Base-by-base conservation (phyloP, 2,113 vertebrate genomes). In the Scomber japonicus region DNA sequence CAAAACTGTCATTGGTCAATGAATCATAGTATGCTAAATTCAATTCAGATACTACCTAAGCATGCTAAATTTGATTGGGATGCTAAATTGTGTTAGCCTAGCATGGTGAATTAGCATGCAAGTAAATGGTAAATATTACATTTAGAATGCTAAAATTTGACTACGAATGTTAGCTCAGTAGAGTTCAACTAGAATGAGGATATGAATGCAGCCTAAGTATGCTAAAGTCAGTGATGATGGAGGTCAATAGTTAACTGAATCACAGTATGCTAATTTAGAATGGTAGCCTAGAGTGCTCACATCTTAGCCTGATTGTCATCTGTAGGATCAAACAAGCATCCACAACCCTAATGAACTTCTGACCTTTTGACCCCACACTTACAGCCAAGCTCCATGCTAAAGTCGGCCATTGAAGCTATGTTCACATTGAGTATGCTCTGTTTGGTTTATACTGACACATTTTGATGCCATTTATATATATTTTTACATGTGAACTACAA, bases 311-410 rank as follows among this genome's bases (percentile, higher is more conserved):
- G 24, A 27, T 27, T 27, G 59, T 67, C 35, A 57, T 13, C 30
- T 14, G 6, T 31, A 40, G 3, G 15, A 19, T 54, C 54, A 50
- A 5, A 19, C 50, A 66, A 57, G 24, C 21, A 24, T 45, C 45
- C 27, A 19, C 10, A 46, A 11, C 6, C 31, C 40, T 17, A 7
- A 56, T 56, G 16, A 67, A 49, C 46, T 31, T 31, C 2, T 83
- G 82, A 83, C 66, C 63, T 53, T 11, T 3, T 84, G 64, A 45
- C 71, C 60, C 19, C 35, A 57, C 40, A 59, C 48, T 54, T 4
- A 51, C 11, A 53, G 49, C 11, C 30, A 62, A 49, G 44, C 57
- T 68, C 9, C 5, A 30, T 6, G 27, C n/a, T 0, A 3, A 30
- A 54, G 51, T 27, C 10, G 44, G 31, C 9, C 0, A 4, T 56